Evolutionary conservation across 2,797 vertebrate genomes (phyloP), one percentile per base, ranked within the genome.

Genomic region (Leuciscus waleckii): DNA sequence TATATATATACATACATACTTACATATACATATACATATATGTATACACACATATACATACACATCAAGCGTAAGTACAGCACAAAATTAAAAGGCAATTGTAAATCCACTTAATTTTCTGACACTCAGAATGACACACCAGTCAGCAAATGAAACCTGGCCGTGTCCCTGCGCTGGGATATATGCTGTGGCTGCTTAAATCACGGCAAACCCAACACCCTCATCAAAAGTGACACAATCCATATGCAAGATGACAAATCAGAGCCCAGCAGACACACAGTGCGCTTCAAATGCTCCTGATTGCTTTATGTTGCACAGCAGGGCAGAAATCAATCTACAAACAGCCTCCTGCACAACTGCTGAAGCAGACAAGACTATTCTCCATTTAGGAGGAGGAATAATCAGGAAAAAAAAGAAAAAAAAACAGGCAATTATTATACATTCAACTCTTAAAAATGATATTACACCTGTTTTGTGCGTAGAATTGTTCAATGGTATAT

Each of bases 261-360:
- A 56, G 61, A 89, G 84, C 65, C 58, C 76, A 79, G 71, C 56
- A 85, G 79, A 82, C 67, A 85, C 79, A 79, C 79, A 37, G 46
- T 29, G 39, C 26, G 43, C 68, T 81, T 85, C 81, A 84, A 80
- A 69, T 82, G 82, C 84, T 46, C 26, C 65, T 5, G 67, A 32
- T 82, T 77, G 82, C 84, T 83, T 88, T 87, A 87, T 90, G 74
- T 83, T 87, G 67, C 87, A 87, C 86, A 83, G 87, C 85, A 86
- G 87, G 81, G 81, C 54, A 49, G 75, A 79, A 85, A 88, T 86
- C 86, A 87, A 89, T 88, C 69, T 82, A 83, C 81, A 83, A 85
- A 87, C 81, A 86, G 84, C 82, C 54, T 89, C 88, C 87, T 86
- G 87, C 77, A 70, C 79, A 77, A 83, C 79, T 85, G 86, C 86